Percentiles rank a stretch among this genome's conserved stretches.
phyloP scores from a whole-genome alignment of 1,140 invertebrate genomes.

The Rhyacophila brunnea region DNA sequence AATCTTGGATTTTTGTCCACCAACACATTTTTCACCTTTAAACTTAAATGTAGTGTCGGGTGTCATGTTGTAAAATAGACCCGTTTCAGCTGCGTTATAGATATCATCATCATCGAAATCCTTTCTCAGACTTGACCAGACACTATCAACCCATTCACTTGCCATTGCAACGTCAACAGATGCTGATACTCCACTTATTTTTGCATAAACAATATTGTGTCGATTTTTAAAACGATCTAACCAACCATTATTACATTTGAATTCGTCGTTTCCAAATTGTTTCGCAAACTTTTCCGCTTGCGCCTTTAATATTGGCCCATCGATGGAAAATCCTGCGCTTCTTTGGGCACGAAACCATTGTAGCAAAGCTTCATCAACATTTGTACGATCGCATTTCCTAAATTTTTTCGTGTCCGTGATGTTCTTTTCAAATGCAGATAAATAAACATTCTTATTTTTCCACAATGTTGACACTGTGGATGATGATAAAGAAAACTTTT shows the following conservation, averaged over 20 bases:
- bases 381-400: not conserved
- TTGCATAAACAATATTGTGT: conserved; percentile 1
- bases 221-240: conserved; percentile 8
- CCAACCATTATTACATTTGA: conserved; percentile 3
- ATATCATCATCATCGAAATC: not conserved
- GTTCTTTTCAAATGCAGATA: not conserved
- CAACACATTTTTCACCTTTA: not conserved
- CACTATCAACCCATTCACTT: no score
- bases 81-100: not conserved
- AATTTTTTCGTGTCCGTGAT: not conserved
- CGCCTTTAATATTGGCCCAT: no score
- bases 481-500: not conserved
- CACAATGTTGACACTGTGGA: not conserved
- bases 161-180: not conserved
- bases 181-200: not conserved
- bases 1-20: not conserved
- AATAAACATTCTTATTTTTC: conserved; percentile 1
- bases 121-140: no score
- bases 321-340: no score
- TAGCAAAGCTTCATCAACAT: conserved; percentile 3
- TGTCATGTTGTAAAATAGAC: not conserved
- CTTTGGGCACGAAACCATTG: not conserved
- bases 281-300: no score
- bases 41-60: not conserved
- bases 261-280: not conserved